Conservation (phyloP, 1,140 invertebrate genomes). For the Lanistes nyassanus region DNA sequence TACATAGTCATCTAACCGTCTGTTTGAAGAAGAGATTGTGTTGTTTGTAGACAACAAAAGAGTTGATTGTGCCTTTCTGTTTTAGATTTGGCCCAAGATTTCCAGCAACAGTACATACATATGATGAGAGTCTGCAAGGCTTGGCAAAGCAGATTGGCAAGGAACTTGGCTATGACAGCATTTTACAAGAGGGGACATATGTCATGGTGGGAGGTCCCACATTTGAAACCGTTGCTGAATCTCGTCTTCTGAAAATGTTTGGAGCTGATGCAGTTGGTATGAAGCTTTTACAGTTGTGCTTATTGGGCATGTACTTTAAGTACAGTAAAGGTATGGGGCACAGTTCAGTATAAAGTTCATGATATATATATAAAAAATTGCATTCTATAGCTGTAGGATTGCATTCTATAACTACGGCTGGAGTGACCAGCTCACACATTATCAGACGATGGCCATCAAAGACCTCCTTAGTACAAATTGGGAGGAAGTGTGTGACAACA, state of each 20-base stretch:
- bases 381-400: no score
- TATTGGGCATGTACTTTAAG: background rate
- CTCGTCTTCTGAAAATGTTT: constrained; percentile 84
- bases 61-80: background rate
- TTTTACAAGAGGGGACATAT: constrained; percentile 88
- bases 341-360: no score
- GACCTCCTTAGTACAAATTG: no score
- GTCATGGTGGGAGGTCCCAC: constrained; percentile 91
- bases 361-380: no score
- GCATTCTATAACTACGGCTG: no score
- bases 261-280: constrained; percentile 93
- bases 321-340: no score
- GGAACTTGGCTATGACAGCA: constrained; percentile 78
- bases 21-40: no score
- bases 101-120: constrained; percentile 87
- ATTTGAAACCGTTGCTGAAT: constrained; percentile 93
- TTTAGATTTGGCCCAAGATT: constrained; percentile 89
- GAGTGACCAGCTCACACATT: no score
- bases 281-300: constrained; percentile 1
- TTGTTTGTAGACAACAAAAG: no score
- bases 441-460: no score
- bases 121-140: constrained; percentile 79
- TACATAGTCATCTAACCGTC: no score
- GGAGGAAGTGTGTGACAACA: no score
- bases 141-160: constrained; percentile 78